Evolutionary conservation across 64 coral and sea anemone genomes (phyloP).

Genomic region (Montipora foliosa): DNA sequence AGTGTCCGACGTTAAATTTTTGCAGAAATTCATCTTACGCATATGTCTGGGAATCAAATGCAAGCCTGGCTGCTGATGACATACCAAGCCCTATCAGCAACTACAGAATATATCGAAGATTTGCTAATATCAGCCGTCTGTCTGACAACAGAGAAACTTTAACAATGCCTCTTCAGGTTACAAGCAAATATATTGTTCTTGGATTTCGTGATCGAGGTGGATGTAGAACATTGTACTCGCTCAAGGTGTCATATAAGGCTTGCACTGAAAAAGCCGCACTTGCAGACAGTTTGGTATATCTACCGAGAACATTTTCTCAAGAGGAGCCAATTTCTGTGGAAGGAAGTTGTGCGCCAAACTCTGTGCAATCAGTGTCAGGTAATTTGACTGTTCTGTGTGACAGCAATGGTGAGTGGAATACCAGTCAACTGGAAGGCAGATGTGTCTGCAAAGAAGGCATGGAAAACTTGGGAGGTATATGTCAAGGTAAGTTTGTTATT

Average conservation of each 20-base stretch:
- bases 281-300: neutral
- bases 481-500: neutral
- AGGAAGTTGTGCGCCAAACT: neutral
- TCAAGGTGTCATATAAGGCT: neutral
- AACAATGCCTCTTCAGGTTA: neutral
- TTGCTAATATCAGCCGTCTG: no score
- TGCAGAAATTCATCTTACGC: neutral
- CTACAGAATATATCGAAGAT: no score
- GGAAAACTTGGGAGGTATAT: neutral
- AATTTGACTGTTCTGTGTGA: neutral
- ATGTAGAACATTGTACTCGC: neutral
- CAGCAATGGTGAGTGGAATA: conserved; percentile 1
- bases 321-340: neutral
- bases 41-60: neutral
- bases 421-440: neutral
- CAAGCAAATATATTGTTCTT: neutral
- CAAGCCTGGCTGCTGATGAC: no score
- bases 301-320: neutral
- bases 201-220: neutral
- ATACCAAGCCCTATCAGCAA: no score
- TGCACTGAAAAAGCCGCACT: neutral
- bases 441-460: neutral
- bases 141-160: no score
- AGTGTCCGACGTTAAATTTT: neutral
- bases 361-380: neutral